These are phyloP conservation scores for Ginglymostoma cirratum DNA, from an alignment of 2,113 vertebrate species.

Conservation along the genomic window DNA sequence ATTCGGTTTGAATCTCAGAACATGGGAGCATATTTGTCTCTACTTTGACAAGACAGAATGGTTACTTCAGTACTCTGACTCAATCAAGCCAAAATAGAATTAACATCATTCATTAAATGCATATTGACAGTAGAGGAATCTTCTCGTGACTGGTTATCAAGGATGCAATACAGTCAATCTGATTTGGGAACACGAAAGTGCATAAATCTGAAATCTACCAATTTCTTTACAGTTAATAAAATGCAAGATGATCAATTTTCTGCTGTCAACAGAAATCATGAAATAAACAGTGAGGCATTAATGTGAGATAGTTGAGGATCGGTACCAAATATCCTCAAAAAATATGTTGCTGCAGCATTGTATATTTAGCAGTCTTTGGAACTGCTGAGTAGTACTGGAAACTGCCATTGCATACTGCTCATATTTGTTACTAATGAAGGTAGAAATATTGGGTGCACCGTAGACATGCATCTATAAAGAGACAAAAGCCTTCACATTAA, in stretches of 20 bases:
- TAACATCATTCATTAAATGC: background rate
- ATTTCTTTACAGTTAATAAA: background rate
- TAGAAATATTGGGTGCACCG: background rate
- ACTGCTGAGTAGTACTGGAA: background rate
- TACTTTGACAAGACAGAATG: background rate
- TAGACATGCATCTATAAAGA: background rate
- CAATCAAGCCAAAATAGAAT: background rate
- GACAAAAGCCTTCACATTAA: background rate
- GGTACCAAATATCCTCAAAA: background rate
- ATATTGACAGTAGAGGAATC: background rate
- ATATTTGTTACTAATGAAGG: background rate
- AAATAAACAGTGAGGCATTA: background rate
- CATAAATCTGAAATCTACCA: background rate
- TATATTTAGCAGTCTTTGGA: background rate
- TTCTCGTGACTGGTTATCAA: background rate
- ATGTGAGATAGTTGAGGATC: background rate
- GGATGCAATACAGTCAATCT: background rate
- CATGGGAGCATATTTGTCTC: background rate
- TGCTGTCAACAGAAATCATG: background rate
- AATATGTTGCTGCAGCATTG: background rate
- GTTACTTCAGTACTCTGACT: background rate
- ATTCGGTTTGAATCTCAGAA: background rate
- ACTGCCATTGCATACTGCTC: background rate
- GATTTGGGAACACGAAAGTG: background rate
- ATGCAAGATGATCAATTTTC: background rate